Evolutionary conservation across 2,113 vertebrate genomes (phyloP), one percentile per base, ranked within the genome.

Genomic region (Ophthalmotilapia sp.): DNA sequence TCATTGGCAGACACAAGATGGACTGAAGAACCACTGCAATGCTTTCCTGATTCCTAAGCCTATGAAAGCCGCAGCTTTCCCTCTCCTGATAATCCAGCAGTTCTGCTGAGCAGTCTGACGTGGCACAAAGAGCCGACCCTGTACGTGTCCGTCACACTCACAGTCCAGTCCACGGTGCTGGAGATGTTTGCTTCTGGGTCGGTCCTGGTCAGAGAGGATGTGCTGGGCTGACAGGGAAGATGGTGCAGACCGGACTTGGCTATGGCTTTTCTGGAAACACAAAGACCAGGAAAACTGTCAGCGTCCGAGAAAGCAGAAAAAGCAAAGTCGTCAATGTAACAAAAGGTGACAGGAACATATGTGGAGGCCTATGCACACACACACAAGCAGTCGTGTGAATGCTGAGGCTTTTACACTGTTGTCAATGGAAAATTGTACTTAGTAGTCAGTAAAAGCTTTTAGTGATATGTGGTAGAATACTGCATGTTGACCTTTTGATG

Each of bases 111-210:
- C 26, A 26, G 26, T 26, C 26, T 26, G 26, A 26, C 26, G 26
- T 26, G 26, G 26, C 26, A 6, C 3, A 70, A 42, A 70, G 5
- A 15, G 65, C 65, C 14, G 36, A 40, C 38, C 19, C 2, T 26
- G 65, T 26, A 2, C n/a, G 3, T 23, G 36, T 29, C 40, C 9
- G 5, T 45, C 42, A 68, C 4, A 42, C 98, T 99, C 96, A 99
- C 98, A 0, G 95, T 98, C 98, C 98, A 99, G 95, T 99, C 98
- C 90, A 98, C 97, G 1, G 96, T 97, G 86, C 93, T 97, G 88
- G 97, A 95, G 36, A 98, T 97, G 83, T 96, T 96, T 21, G 96
- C 92, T 84, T 98, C 98, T 0, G 95, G 89, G 81, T 99, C 97
- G 0, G 93, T 89, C 85, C 96, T 96, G 85, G 86, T 89, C 89